A percentile compares a stretch with the other conserved stretches of the same genome.
Conservation (phyloP, 2,113 vertebrate genomes). For the Megaceryle torquata region DNA sequence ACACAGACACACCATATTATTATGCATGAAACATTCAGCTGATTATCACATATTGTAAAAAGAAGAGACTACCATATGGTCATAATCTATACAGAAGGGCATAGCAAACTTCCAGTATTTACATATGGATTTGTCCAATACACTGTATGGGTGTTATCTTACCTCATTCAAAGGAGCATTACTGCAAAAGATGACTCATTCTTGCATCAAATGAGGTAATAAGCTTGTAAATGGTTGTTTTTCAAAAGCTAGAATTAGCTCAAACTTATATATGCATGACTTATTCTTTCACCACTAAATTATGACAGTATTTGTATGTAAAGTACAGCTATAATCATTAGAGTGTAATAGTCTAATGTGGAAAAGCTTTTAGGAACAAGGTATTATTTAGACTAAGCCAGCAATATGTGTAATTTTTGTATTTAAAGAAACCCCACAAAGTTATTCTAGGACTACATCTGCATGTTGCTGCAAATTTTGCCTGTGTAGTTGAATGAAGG, state of each 20-base stretch:
- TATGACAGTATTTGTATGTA: constrained; percentile 27
- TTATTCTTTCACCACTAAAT: not conserved
- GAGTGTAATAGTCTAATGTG: not conserved
- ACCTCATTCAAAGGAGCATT: not conserved
- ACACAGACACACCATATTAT: not conserved
- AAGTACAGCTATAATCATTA: constrained; percentile 40
- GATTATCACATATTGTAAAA: not conserved
- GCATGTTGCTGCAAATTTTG: not conserved
- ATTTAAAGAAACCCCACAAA: not conserved
- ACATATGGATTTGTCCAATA: not conserved
- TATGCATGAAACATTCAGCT: not conserved
- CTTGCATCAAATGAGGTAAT: constrained; percentile 1
- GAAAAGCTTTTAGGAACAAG: constrained; percentile 45
- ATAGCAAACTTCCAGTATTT: not conserved
- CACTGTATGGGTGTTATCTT: not conserved
- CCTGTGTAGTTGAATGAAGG: not conserved
- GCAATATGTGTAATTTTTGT: not conserved
- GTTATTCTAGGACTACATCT: not conserved
- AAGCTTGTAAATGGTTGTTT: not conserved
- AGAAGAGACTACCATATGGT: not conserved
- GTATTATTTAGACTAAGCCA: constrained; percentile 1
- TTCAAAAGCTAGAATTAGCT: not conserved
- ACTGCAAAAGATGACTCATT: not conserved
- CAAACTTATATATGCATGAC: not conserved
- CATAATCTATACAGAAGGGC: not conserved